Base-by-base conservation (phyloP, 2,888 invertebrate species). In the Invenusta paracnida region DNA sequence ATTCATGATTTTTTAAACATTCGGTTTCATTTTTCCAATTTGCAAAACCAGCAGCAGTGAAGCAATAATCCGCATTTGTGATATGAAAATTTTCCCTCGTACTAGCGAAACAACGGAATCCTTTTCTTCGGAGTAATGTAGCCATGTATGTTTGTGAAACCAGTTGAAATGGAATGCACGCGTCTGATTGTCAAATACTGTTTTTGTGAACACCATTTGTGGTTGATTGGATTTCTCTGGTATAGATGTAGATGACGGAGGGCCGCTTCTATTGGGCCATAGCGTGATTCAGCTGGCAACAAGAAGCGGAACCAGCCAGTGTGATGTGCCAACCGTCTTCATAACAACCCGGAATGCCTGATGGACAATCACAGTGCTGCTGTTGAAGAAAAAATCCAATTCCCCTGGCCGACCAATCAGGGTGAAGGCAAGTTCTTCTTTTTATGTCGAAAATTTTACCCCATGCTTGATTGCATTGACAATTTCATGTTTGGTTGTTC, bases 291-390 rank as follows among this genome's bases (percentile, higher is more conserved):
- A n/a, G n/a, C n/a, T n/a, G n/a, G n/a, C n/a, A n/a, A n/a, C n/a
- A n/a, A n/a, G n/a, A n/a, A n/a, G n/a, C n/a, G n/a, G n/a, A n/a
- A n/a, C n/a, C n/a, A n/a, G n/a, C n/a, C n/a, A n/a, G 27, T 79
- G 79, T 79, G 79, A 79, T 79, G 5, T 79, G 5, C 27, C 79
- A 79, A 79, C 79, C 79, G 23, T 79, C 79, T 79, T 79, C 79
- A n/a, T 5, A 79, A 79, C 79, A 79, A 27, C 27, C n/a, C 23
- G 79, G 79, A 11, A n/a, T n/a, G n/a, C n/a, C 13, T 66, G 66
- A n/a, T n/a, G n/a, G n/a, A n/a, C 66, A 66, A 13, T 66, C 13
- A 66, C 66, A 66, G n/a, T n/a, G n/a, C n/a, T 79, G 11, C 23
- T 79, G 79, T 27, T 79, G 23, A 27, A 79, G 79, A 79, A 79